These are phyloP conservation scores for Macrotrachela quadricornifera DNA, from an alignment of 1,140 invertebrate species.

Conservation along the genomic window DNA sequence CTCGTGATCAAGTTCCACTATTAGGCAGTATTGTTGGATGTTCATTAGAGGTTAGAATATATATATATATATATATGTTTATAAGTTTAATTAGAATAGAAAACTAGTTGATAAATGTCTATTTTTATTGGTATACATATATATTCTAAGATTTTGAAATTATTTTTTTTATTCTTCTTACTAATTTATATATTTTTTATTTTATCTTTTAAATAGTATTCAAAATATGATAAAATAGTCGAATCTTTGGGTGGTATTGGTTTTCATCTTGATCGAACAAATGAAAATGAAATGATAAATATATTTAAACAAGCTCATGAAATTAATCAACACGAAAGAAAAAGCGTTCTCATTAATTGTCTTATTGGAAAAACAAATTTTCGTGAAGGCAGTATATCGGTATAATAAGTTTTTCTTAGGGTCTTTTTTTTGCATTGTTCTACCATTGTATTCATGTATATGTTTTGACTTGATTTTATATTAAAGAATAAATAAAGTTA, in stretches of 20 bases:
- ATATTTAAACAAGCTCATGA: conserved; percentile 31
- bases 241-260: conserved; percentile 39
- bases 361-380: conserved; percentile 44
- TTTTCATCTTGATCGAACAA: conserved; percentile 28
- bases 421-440: no score
- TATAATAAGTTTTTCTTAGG: conserved; percentile 16
- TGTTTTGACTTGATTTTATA: no score
- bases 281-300: conserved; percentile 27
- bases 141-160: no score
- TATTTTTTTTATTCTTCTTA: conserved; percentile 1
- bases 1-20: conserved; percentile 41
- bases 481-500: no score
- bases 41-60: conserved; percentile 32
- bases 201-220: conserved; percentile 32
- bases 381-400: conserved; percentile 42
- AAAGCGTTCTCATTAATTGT: conserved; percentile 39
- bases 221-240: conserved; percentile 32
- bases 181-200: conserved; percentile 9
- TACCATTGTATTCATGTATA: no score
- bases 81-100: no score
- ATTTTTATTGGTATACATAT: no score
- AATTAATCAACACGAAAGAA: conserved; percentile 20
- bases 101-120: no score
- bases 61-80: no score
- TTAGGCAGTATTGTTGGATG: conserved; percentile 40